Evolutionary conservation across 2,113 vertebrate genomes (phyloP), one percentile per base, ranked within the genome.

Genomic region (Chitala chitala): DNA sequence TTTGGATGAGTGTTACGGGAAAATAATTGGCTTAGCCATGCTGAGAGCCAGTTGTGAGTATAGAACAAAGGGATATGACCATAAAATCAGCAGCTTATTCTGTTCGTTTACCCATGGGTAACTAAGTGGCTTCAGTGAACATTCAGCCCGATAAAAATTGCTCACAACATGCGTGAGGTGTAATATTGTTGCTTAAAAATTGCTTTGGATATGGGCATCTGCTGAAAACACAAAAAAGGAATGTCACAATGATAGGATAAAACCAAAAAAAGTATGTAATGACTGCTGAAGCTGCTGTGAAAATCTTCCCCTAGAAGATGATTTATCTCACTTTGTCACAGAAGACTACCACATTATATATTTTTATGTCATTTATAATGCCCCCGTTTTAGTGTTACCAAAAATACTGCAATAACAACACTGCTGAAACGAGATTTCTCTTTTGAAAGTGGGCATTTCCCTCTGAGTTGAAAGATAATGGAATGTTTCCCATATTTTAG

Each of bases 281-380:
- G 38, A 68, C 64, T 13, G n/a, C 40, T 68, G 64, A 46, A n/a
- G 40, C 17, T 26, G 22, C n/a, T 24, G 24, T 24, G 24, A 46
- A 68, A 17, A 31, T 63, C 29, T 29, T 20, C 15, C 5, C 2
- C 26, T 68, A 24, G 22, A 10, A 48, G 64, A 15, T 26, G 42
- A 48, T 68, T 68, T 68, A 63, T 63, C 31, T 38, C 58, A n/a
- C 17, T 38, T 38, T 63, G 59, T 63, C 38, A 33, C 59, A 36
- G 59, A 63, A 63, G n/a, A 17, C 59, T 38, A 38, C 31, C 17
- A 15, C 33, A 33, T 38, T 63, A 38, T 38, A 38, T 29, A 38
- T 38, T 36, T 33, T 36, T 36, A 63, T 13, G 59, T 38, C 33
- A 63, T 63, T 63, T 63, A 63, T 63, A 38, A 63, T n/a, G 31